These are phyloP conservation scores for Sprattus sprattus DNA, from an alignment of 2,113 vertebrate genomes.

Conservation along the genomic window DNA sequence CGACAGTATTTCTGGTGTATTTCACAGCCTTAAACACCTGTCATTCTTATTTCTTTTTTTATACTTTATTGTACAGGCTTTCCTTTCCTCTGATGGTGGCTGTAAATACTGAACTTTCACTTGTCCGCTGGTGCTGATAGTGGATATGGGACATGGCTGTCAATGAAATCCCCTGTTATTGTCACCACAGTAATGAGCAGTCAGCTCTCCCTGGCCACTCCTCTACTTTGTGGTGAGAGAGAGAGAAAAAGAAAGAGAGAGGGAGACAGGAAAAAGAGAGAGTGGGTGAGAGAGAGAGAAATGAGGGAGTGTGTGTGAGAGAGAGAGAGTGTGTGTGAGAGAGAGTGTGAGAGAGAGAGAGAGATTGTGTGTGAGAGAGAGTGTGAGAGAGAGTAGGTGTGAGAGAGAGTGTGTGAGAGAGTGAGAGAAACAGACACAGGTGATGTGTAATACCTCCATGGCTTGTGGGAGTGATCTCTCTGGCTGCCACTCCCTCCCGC, in stretches of 20 bases:
- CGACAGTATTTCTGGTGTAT: slow-evolving; percentile 22
- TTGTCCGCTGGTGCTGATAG: neutral
- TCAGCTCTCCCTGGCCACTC: slow-evolving; percentile 37
- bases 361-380: neutral
- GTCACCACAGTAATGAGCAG: slow-evolving; percentile 40
- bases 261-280: neutral
- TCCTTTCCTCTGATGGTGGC: neutral
- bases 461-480: slow-evolving; percentile 55
- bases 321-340: neutral
- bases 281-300: neutral
- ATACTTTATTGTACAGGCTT: neutral
- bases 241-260: neutral
- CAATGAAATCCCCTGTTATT: slow-evolving; percentile 24
- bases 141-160: slow-evolving; percentile 17
- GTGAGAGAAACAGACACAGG: slow-evolving; percentile 17
- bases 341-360: neutral
- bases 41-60: neutral
- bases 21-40: neutral
- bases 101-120: neutral
- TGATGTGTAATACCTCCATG: slow-evolving; percentile 52
- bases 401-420: neutral
- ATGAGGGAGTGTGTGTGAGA: neutral
- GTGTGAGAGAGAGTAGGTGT: neutral
- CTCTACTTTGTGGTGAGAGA: neutral
- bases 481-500: slow-evolving; percentile 67